Evolutionary conservation across 2,113 vertebrate genomes (phyloP), one percentile per base, ranked within the genome.

Genomic region (Oxygymnocypris stewartii): DNA sequence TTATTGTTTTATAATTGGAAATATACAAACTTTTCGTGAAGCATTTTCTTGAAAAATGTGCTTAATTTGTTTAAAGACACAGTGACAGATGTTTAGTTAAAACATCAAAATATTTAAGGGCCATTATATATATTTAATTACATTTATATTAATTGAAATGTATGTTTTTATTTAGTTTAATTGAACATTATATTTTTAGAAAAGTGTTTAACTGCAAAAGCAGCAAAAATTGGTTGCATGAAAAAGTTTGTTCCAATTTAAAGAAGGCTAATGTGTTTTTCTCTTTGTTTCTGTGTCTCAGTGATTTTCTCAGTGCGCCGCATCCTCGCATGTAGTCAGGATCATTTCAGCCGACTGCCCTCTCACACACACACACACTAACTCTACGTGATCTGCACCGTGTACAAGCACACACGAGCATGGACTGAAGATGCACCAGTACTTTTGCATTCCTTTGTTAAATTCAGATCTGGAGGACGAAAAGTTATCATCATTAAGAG

Each of bases 231-330:
- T 8, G 18, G 54, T 57, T 57, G 6, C 18, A 8, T 20, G 12
- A 47, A 47, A 47, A 47, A 11, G 10, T 25, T 69, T 31, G 28
- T 31, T 31, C 28, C 28, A 31, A 31, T 31, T 31, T 31, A 31
- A 31, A 31, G 28, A 31, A 69, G 6, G n/a, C 44, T 83, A 59
- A 84, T 59, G 13, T 51, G 13, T 40, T 69, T 6, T 49, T 87
- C 31, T 85, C 4, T 75, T 35, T 76, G 85, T 87, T 37, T 85
- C 25, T 67, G 87, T 73, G 87, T 85, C 42, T 73, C 54, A 96
- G 95, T 84, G 92, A 94, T 67, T 96, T 96, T 87, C 90, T 95
- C 13, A 92, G 91, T 61, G 76, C 89, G 3, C 59, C 90, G 79
- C 92, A 90, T 76, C 92, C 92, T 14, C 57, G 79, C 4, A 11